Evolutionary conservation across 2,888 invertebrate species (phyloP).

Genomic region (Chydorus sphaericus): DNA sequence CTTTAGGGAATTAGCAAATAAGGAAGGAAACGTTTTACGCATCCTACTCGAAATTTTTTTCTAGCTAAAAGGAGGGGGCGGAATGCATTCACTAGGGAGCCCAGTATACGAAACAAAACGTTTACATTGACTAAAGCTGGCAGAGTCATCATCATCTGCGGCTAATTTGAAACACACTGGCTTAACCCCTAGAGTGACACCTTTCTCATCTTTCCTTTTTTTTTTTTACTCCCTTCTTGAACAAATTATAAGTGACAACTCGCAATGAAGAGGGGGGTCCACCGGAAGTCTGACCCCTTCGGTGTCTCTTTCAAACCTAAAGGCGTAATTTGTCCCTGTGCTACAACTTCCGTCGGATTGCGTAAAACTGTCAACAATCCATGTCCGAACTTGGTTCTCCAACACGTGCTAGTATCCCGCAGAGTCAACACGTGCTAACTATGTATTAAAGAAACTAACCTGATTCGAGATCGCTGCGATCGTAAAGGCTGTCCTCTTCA

Average conservation of each 20-base stretch:
- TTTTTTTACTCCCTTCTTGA: not conserved
- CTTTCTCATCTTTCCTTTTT: not conserved
- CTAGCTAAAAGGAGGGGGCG: not conserved
- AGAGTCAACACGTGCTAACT: no score
- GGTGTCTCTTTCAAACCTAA: not conserved
- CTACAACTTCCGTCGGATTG: not conserved
- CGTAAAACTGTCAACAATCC: not conserved
- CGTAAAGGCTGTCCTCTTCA: constrained; percentile 9
- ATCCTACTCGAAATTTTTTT: not conserved
- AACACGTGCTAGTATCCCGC: no score
- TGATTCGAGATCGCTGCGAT: constrained; percentile 11
- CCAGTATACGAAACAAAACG: no score
- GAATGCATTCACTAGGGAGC: not conserved
- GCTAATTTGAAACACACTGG: constrained; percentile 10
- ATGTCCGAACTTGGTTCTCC: no score
- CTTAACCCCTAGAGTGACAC: not conserved
- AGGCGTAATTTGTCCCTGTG: not conserved
- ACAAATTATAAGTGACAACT: constrained; percentile 5
- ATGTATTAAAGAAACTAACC: not conserved
- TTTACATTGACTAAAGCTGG: not conserved
- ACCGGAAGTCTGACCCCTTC: not conserved
- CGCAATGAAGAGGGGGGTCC: not conserved
- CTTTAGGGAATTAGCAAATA: no score
- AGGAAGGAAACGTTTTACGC: not conserved
- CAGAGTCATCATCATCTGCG: constrained; percentile 8